Evolutionary conservation across 2,888 invertebrate genomes (phyloP).

Genomic region (Linnaemya tessellans): DNA sequence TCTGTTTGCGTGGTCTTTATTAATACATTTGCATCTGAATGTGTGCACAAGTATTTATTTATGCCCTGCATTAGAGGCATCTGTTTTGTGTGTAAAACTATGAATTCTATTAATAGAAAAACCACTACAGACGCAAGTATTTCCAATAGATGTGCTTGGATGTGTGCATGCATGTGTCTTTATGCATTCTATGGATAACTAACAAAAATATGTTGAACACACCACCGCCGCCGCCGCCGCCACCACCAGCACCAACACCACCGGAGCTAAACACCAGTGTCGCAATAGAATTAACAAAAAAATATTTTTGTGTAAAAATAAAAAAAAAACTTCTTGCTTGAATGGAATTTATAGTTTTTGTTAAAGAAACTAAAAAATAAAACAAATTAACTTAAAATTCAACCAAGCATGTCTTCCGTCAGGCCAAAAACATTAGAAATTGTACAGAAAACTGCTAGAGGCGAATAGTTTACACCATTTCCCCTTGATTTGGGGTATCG

Average conservation of each 20-base stretch:
- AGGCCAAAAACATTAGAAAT: conserved; percentile 61
- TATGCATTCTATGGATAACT: conserved; percentile 27
- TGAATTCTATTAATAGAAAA: conserved; percentile 33
- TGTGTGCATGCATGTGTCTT: not conserved
- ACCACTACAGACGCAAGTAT: conserved; percentile 6
- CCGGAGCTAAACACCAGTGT: conserved; percentile 31
- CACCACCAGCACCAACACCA: conserved; percentile 11
- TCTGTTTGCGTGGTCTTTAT: conserved; percentile 4
- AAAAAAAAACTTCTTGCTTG: conserved; percentile 58
- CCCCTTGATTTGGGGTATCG: conserved; percentile 17
- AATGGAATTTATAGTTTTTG: conserved; percentile 63
- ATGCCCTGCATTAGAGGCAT: conserved; percentile 66
- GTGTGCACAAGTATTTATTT: conserved; percentile 9
- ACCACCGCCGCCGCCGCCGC: conserved; percentile 28
- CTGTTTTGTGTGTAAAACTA: conserved; percentile 59
- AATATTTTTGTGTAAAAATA: conserved; percentile 8
- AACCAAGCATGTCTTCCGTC: conserved; percentile 67
- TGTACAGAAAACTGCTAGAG: conserved; percentile 25
- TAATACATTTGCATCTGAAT: conserved; percentile 20
- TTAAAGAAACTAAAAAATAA: conserved; percentile 26
- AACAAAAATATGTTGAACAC: conserved; percentile 53
- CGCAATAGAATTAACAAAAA: conserved; percentile 42
- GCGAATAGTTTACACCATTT: conserved; percentile 52
- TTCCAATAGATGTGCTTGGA: conserved; percentile 2
- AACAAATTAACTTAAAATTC: conserved; percentile 64